These are phyloP conservation scores for Melanchra persicariae DNA, from an alignment of 2,888 invertebrate species.

Conservation along the genomic window DNA sequence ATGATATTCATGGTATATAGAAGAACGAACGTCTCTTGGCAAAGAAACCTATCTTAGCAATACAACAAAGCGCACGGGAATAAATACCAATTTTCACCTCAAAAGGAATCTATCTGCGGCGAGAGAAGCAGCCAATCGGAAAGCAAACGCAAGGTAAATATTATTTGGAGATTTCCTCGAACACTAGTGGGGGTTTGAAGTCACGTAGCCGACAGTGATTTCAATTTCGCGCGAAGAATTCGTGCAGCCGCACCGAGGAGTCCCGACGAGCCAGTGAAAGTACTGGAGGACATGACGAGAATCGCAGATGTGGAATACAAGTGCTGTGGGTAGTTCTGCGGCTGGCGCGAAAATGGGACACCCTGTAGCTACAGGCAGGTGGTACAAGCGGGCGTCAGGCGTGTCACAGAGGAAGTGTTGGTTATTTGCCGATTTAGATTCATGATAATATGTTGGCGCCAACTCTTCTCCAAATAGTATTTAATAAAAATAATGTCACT, in stretches of 20 bases:
- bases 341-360: constrained; percentile 26
- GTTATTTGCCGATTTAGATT: neutral
- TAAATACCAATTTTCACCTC: constrained; percentile 84
- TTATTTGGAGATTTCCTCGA: constrained; percentile 83
- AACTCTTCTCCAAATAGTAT: no score
- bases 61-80: constrained; percentile 77
- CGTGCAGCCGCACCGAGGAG: constrained; percentile 73
- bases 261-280: constrained; percentile 72
- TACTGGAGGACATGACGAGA: constrained; percentile 70
- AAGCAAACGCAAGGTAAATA: constrained; percentile 82
- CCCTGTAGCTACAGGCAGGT: neutral
- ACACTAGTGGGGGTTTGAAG: constrained; percentile 82
- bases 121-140: constrained; percentile 76
- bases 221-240: constrained; percentile 83
- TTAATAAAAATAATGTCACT: no score
- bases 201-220: constrained; percentile 86
- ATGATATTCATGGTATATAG: constrained; percentile 32
- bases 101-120: constrained; percentile 78
- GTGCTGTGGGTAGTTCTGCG: constrained; percentile 8
- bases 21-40: constrained; percentile 14
- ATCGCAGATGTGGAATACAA: constrained; percentile 61
- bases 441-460: neutral
- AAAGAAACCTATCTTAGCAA: constrained; percentile 61
- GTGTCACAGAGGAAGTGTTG: neutral
- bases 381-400: neutral